Percentiles rank a stretch among this genome's conserved stretches.
Conservation (phyloP, 2,113 vertebrate species). For the Guaruba guarouba region DNA sequence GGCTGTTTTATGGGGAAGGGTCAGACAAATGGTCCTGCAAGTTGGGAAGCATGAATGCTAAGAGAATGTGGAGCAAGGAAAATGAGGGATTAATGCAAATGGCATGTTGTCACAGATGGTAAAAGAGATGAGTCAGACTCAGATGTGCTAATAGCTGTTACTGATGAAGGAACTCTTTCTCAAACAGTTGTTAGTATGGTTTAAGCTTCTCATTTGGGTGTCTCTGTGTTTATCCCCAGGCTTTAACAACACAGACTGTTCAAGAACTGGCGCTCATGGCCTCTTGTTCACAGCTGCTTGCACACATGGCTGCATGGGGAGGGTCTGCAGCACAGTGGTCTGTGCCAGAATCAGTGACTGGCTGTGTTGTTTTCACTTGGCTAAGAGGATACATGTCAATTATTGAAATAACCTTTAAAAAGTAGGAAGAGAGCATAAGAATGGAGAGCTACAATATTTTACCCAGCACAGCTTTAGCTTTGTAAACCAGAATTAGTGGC, state of each 20-base stretch:
- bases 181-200: constrained; percentile 8
- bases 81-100: neutral
- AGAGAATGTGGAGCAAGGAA: neutral
- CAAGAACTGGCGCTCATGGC: neutral
- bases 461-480: neutral
- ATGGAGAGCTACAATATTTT: neutral
- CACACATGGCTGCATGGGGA: neutral
- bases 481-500: neutral
- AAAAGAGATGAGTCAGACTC: neutral
- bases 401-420: neutral
- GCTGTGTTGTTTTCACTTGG: neutral
- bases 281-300: neutral
- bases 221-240: constrained; percentile 2
- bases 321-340: neutral
- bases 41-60: neutral
- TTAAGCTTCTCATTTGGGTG: neutral
- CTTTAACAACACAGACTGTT: constrained; percentile 24
- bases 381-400: neutral
- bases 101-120: neutral
- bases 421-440: neutral
- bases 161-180: neutral
- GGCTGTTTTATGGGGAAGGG: neutral
- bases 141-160: neutral
- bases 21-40: neutral
- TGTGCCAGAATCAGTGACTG: neutral